These are phyloP conservation scores for Plagiodera versicolora DNA, from an alignment of 2,888 invertebrate genomes.

Conservation along the genomic window DNA sequence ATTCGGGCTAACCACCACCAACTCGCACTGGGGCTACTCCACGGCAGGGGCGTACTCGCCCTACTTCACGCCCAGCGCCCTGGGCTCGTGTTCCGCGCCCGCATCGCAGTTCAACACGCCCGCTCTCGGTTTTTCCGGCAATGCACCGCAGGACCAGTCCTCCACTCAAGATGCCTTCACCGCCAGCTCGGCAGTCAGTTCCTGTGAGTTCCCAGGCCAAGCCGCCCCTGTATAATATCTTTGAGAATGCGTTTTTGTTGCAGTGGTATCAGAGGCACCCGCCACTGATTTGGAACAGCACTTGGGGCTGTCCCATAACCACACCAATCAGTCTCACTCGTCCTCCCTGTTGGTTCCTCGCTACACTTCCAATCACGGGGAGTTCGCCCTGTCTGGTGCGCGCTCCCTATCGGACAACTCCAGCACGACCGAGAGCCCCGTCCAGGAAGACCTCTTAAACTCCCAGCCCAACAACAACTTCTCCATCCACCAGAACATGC, in stretches of 20 bases:
- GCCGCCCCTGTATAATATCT: too few relatives aligned
- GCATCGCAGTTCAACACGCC: slow-evolving; percentile 74
- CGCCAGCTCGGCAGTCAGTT: slow-evolving; percentile 49
- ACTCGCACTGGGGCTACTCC: slow-evolving; percentile 88
- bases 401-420: slow-evolving; percentile 81
- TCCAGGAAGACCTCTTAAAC: slow-evolving; percentile 74
- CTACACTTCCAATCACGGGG: slow-evolving; percentile 65
- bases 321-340: slow-evolving; percentile 57
- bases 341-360: slow-evolving; percentile 66
- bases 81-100: slow-evolving; percentile 76
- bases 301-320: slow-evolving; percentile 63
- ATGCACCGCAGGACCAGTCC: slow-evolving; percentile 65
- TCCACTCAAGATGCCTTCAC: slow-evolving; percentile 57
- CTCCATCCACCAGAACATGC: slow-evolving; percentile 58
- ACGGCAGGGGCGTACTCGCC: slow-evolving; percentile 85
- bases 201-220: too few relatives aligned
- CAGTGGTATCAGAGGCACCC: slow-evolving; percentile 79
- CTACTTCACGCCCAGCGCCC: slow-evolving; percentile 70
- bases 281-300: slow-evolving; percentile 75
- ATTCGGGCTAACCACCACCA: slow-evolving; percentile 80
- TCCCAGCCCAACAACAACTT: slow-evolving; percentile 69
- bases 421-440: slow-evolving; percentile 80
- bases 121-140: slow-evolving; percentile 71
- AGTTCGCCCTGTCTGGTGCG: slow-evolving; percentile 71
- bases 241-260: too few relatives aligned